Base-by-base conservation (phyloP, 2,113 vertebrate genomes). In the Tinamus guttatus region DNA sequence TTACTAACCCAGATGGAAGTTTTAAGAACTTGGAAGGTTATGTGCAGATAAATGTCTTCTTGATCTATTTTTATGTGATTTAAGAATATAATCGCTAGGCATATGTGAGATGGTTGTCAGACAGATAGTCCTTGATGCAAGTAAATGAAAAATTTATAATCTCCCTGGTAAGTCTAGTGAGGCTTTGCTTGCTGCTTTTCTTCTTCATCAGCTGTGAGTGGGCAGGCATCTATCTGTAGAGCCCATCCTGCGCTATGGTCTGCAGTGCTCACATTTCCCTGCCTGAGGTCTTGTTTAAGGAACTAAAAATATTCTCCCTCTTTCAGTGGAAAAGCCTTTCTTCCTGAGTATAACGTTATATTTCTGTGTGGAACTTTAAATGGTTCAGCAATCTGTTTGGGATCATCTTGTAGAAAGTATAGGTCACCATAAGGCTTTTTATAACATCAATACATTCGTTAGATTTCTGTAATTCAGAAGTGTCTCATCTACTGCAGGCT, bases 121-220 rank as follows among this genome's bases (percentile, higher is more conserved):
- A 67, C 25, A 68, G 38, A 16, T 49, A 41, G 49, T 18, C 22
- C 30, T n/a, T 70, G 16, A 47, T 62, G 28, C 5, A 38, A 28
- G 56, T 51, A 78, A 68, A 45, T 38, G 10, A 1, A 28, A 64
- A 51, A 6, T 60, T 88, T 22, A 22, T 63, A 51, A 56, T 68
- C 41, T 70, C 18, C 38, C 38, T 54, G 60, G 40, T 22, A 54
- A 63, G 30, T 13, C 15, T 40, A 41, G 18, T 28, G 63, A 65
- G 83, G 30, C 56, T 70, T 88, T 15, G n/a, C 40, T 40, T 90
- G 13, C 65, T 94, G 28, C 38, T 90, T 79, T 86, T 80, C 64
- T 70, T 1, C 9, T 92, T 80, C 25, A 14, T 41, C n/a, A 45
- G 1, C 59, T 30, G 9, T 51, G 51, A 79, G 3, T 1, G 12